Base-by-base conservation (phyloP, 2,888 invertebrate genomes). In the Baronia brevicornis region DNA sequence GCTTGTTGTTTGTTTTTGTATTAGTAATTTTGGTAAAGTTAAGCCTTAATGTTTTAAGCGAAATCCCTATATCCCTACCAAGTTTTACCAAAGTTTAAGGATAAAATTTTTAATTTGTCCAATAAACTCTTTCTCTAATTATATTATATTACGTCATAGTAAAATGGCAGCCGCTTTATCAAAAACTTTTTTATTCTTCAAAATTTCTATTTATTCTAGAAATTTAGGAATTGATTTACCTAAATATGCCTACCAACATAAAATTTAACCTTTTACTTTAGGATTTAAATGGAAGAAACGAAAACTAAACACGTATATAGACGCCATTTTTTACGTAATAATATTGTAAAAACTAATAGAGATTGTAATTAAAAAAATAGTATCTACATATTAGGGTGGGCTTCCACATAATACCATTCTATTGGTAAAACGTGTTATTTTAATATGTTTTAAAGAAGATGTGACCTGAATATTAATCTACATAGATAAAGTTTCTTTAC, bases 291-390 rank as follows among this genome's bases (percentile, higher is more conserved):
- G 18, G 13, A 28, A 60, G 55, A 20, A 30, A 26, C 52, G 49
- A 45, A 62, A 67, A 73, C 77, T 73, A 66, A 75, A 69, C 66
- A n/a, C n/a, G n/a, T n/a, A n/a, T n/a, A n/a, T n/a, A n/a, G n/a
- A n/a, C n/a, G n/a, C n/a, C n/a, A n/a, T n/a, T n/a, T n/a, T n/a
- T n/a, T n/a, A n/a, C n/a, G n/a, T n/a, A n/a, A n/a, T n/a, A 71
- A 74, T 77, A 73, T 59, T 62, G 62, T 72, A 58, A 75, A 32
- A 78, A 74, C 65, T 71, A 75, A 78, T 70, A 77, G 62, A 65
- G 77, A 77, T 78, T 74, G 78, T 72, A 35, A 58, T 56, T 60
- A 55, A 41, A 36, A 41, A 41, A 36, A 32, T n/a, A 27, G 27
- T 18, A 10, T 24, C n/a, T 34, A 24, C 24, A 18, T 26, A 31